These are phyloP conservation scores for Dipodomys stephensi DNA, from an alignment of 2,113 vertebrate genomes.

Conservation along the genomic window DNA sequence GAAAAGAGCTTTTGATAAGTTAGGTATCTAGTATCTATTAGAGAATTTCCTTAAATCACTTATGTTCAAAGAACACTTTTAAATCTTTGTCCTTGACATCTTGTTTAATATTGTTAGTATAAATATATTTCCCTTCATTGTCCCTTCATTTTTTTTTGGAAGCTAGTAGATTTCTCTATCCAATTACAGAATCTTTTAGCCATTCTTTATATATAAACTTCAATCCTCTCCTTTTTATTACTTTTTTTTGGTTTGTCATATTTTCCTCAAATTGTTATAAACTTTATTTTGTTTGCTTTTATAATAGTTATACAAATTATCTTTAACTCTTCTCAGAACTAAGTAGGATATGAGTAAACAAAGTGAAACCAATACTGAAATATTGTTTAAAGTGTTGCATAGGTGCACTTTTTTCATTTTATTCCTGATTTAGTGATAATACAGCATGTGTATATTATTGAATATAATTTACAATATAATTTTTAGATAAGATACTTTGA, in stretches of 20 bases:
- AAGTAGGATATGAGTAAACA: neutral
- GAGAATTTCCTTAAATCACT: conserved; percentile 9
- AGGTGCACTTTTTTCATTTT: neutral
- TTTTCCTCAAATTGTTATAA: conserved; percentile 63
- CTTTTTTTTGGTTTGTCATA: neutral
- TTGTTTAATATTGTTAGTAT: conserved; percentile 24
- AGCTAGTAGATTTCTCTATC: neutral
- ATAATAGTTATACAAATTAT: neutral
- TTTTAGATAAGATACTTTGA: conserved; percentile 26
- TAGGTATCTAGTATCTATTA: neutral
- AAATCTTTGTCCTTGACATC: neutral
- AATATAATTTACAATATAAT: no score
- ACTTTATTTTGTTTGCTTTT: conserved; percentile 20
- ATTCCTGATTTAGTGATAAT: conserved; percentile 29
- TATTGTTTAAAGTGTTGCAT: conserved; percentile 29
- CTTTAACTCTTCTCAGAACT: conserved; percentile 40
- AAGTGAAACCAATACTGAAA: conserved; percentile 46
- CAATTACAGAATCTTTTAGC: conserved; percentile 18
- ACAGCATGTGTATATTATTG: neutral
- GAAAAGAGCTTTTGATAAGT: neutral
- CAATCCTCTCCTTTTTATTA: neutral
- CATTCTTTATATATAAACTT: conserved; percentile 3
- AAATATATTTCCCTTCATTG: neutral
- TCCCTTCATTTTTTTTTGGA: neutral
- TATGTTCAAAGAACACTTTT: neutral